phyloP scores from a whole-genome alignment of 2,888 invertebrate species.

The Eupelmus urozonus region DNA sequence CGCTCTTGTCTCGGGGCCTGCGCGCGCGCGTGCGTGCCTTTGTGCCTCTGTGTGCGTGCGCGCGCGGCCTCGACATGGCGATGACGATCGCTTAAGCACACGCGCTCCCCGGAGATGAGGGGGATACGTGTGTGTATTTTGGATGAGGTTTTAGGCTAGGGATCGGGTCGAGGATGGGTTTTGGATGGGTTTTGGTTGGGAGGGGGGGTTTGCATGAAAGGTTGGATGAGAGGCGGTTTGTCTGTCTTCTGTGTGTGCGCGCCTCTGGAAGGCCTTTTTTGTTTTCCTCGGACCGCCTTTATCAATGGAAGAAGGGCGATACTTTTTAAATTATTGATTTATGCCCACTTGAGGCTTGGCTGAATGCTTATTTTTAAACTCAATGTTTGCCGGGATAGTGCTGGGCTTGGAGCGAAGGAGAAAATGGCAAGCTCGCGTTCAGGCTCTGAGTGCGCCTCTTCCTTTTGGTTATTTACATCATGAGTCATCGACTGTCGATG shows the following conservation, averaged over 20 bases:
- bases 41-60: slow-evolving; percentile 1
- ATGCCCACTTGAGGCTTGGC: slow-evolving; percentile 34
- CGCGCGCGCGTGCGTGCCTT: too few relatives aligned
- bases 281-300: slow-evolving; percentile 6
- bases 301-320: not conserved
- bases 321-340: slow-evolving; percentile 54
- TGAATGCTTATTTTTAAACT: slow-evolving; percentile 52
- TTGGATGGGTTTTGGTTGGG: too few relatives aligned
- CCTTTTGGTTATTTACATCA: not conserved
- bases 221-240: too few relatives aligned
- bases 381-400: slow-evolving; percentile 19
- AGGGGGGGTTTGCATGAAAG: too few relatives aligned
- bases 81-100: slow-evolving; percentile 18
- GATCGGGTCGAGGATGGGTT: too few relatives aligned
- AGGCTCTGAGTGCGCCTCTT: not conserved
- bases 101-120: too few relatives aligned
- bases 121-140: too few relatives aligned
- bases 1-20: too few relatives aligned
- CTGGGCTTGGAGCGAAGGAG: not conserved
- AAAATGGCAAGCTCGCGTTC: not conserved
- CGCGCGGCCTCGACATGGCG: slow-evolving; percentile 42
- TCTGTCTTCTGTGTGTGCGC: too few relatives aligned
- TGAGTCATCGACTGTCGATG: not conserved
- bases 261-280: slow-evolving; percentile 8
- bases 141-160: too few relatives aligned